Evolutionary conservation across 2,888 invertebrate species (phyloP), one percentile per base, ranked within the genome.

Genomic region (Corbicula japonica): DNA sequence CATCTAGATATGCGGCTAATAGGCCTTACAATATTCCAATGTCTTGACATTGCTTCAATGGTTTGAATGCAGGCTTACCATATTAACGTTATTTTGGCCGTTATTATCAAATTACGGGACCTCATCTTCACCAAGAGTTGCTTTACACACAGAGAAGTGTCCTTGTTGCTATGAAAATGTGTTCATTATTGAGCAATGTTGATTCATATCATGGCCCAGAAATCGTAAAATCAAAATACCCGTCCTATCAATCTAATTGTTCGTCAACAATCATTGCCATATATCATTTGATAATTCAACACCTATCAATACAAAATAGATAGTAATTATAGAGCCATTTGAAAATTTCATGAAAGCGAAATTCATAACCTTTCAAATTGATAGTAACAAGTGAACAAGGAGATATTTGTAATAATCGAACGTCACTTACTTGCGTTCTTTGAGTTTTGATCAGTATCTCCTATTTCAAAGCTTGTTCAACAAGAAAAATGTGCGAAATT

Each of bases 251-350:
- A 70, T 60, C 60, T 34, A 34, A 60, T 48, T 48, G 54, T 66
- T 12, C 30, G 8, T 41, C 12, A n/a, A 66, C 54, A 66, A 41
- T 54, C n/a, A 28, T 35, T 3, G 5, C 50, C 26, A 63, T 70
- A 62, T 56, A 76, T 76, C 76, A 76, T 63, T 30, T 41, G 30
- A 52, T 62, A 70, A 70, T 70, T 69, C 76, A 69, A 56, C 56
- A 46, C 28, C 21, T 34, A 35, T 48, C 52, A 28, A 48, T 52
- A 26, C 28, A 62, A 76, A 56, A 56, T 41, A 76, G 70, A 76
- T 58, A 70, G 62, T 44, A 70, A 76, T 76, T 76, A 76, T n/a
- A 12, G 32, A 61, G 30, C 44, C n/a, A 68, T 50, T 38, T 56
- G 32, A 26, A 69, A 56, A 32, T 23, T 8, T 54, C 48, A 54